Conservation (phyloP, 30 jellyfish, hydroid and myxozoan genomes). For the Turritopsis rubra region DNA sequence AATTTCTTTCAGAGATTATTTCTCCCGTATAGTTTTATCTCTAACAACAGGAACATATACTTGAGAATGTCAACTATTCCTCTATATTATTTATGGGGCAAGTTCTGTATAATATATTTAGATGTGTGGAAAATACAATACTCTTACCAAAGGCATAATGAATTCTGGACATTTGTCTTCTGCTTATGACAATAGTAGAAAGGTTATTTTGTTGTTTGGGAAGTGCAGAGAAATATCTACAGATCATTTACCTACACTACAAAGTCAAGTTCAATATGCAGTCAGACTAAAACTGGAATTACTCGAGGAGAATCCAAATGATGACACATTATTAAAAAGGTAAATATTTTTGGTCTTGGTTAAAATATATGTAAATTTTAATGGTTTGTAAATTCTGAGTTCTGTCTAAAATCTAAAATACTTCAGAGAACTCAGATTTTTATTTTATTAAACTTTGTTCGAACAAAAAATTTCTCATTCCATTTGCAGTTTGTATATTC, state of each 20-base stretch:
- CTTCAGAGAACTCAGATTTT: no score
- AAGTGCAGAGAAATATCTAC: neutral
- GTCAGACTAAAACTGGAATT: conserved; percentile 3
- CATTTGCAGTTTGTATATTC: no score
- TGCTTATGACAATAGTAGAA: conserved; percentile 3
- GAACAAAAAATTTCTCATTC: neutral
- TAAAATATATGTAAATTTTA: neutral
- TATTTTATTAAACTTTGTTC: neutral
- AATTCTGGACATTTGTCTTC: neutral
- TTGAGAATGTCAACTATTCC: no score
- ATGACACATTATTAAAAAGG: neutral
- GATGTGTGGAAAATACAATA: conserved; percentile 10
- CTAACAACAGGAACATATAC: no score
- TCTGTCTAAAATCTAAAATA: neutral
- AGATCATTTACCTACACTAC: neutral
- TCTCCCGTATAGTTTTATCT: no score
- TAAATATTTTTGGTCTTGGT: neutral
- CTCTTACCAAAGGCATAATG: neutral
- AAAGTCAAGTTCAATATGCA: conserved; percentile 18
- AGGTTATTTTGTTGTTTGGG: neutral
- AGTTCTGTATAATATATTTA: neutral
- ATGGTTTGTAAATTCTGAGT: neutral
- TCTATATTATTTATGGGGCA: no score
- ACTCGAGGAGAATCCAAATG: neutral
- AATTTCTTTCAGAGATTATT: no score